These are phyloP conservation scores for Pseudomugil tenellus DNA, from an alignment of 2,797 vertebrate genomes.

Conservation along the genomic window DNA sequence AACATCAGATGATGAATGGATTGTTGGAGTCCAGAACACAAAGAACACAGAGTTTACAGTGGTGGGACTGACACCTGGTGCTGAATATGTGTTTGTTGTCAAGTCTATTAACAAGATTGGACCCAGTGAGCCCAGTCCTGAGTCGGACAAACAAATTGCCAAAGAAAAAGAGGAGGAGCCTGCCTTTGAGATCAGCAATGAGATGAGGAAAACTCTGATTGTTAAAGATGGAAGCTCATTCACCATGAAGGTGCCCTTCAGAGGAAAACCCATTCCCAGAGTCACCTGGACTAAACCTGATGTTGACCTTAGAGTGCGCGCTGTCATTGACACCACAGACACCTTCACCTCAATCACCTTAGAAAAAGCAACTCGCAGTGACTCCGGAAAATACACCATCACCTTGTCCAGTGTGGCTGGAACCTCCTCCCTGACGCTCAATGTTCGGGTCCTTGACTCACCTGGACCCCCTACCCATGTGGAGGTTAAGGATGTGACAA, in stretches of 20 bases:
- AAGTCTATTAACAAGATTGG: conserved; percentile 96
- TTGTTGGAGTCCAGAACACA: conserved; percentile 89
- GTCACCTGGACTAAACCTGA: conserved; percentile 94
- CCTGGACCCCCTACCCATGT: conserved; percentile 90
- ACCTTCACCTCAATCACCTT: conserved; percentile 91
- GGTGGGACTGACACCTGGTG: conserved; percentile 88
- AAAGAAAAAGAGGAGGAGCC: conserved; percentile 98
- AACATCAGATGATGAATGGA: conserved; percentile 93
- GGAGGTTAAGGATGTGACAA: conserved; percentile 90
- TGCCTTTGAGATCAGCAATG: conserved; percentile 95
- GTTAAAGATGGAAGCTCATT: conserved; percentile 96
- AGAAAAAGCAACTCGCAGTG: conserved; percentile 94
- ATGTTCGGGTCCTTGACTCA: conserved; percentile 95
- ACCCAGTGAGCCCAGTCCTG: conserved; percentile 91
- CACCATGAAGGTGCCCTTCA: conserved; percentile 94
- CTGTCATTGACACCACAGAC: conserved; percentile 92
- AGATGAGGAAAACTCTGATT: conserved; percentile 96
- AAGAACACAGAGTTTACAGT: conserved; percentile 94
- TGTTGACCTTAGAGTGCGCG: conserved; percentile 92
- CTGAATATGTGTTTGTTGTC: conserved; percentile 93
- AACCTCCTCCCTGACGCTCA: conserved; percentile 88
- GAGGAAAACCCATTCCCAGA: conserved; percentile 92
- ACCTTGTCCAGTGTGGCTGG: conserved; percentile 92
- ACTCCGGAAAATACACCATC: conserved; percentile 96
- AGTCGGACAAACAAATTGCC: conserved; percentile 90